Conservation (phyloP, 2,797 vertebrate genomes). For the Acomys russatus region DNA sequence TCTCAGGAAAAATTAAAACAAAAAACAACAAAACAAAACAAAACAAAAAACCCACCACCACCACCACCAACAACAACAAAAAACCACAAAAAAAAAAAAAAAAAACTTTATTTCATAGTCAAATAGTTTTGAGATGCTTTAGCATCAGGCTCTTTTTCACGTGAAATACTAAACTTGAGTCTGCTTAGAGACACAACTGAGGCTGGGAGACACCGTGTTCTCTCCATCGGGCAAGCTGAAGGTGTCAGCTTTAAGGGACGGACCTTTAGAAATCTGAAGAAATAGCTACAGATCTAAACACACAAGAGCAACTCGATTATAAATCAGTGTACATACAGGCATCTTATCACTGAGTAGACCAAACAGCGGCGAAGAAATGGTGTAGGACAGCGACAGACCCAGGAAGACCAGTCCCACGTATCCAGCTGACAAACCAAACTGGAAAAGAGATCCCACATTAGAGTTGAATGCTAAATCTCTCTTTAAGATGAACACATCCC, state of each 20-base stretch:
- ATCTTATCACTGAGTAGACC: conserved; percentile 94
- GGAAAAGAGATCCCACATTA: conserved; percentile 68
- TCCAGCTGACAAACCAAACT: conserved; percentile 93
- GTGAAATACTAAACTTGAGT: background rate
- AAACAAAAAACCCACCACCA: too few relatives aligned
- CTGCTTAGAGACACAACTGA: background rate
- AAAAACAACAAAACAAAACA: too few relatives aligned
- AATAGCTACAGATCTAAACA: background rate
- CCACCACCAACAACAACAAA: too few relatives aligned
- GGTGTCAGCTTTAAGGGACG: background rate
- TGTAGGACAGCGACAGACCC: conserved; percentile 93
- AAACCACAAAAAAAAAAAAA: background rate
- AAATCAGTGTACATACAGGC: conserved; percentile 91
- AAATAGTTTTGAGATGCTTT: background rate
- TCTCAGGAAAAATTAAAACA: too few relatives aligned
- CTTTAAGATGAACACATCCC: background rate
- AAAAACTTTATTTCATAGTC: background rate
- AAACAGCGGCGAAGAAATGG: conserved; percentile 93
- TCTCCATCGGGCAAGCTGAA: background rate
- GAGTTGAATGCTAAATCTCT: conserved; percentile 2
- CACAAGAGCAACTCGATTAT: background rate
- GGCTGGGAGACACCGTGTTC: background rate
- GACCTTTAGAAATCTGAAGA: background rate
- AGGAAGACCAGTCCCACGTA: conserved; percentile 96
- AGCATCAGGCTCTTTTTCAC: background rate